Evolutionary conservation across 2,113 vertebrate genomes (phyloP), one percentile per base, ranked within the genome.

Genomic region (Labrus mixtus): DNA sequence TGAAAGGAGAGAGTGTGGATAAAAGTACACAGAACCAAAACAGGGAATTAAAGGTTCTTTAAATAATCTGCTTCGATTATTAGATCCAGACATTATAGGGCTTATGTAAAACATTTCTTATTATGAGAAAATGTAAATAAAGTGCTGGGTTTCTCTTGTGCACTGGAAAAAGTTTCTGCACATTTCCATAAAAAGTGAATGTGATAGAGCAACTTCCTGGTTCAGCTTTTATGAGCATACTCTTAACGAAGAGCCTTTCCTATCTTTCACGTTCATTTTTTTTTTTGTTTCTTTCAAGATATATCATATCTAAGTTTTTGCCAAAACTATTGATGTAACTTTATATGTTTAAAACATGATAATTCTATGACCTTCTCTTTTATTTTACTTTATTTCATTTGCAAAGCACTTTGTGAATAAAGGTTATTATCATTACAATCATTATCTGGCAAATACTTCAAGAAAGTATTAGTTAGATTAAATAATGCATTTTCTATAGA

Each of bases 11-110:
- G 58, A 10, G 29, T 64, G 71, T 58, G 20, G 78, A 78, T 82
- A 43, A 85, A 85, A 84, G 78, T 70, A 68, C 55, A 43, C 59
- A 43, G 66, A 58, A 75, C 65, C 29, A 67, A 78, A 70, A 76
- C 37, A 22, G 61, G 43, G 72, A 76, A 59, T 48, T 73, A 12
- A 65, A 83, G 79, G 64, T 73, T 69, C 67, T 79, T 79, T 70
- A 61, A 71, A n/a, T 73, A 71, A 22, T 73, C 39, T 68, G 48
- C 75, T 48, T 48, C 11, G 36, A 53, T 73, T 73, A 74, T 68
- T 77, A 61, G 58, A 66, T 80, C 71, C 36, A 64, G 59, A 82
- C 70, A 72, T 66, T 70, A 57, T 23, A 55, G 57, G 3, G 12
- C n/a, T 78, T 23, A 82, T 50, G 58, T 76, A 10, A 45, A 12